Base-by-base conservation (phyloP, 2,113 vertebrate species). In the Cyanoderma ruficeps region DNA sequence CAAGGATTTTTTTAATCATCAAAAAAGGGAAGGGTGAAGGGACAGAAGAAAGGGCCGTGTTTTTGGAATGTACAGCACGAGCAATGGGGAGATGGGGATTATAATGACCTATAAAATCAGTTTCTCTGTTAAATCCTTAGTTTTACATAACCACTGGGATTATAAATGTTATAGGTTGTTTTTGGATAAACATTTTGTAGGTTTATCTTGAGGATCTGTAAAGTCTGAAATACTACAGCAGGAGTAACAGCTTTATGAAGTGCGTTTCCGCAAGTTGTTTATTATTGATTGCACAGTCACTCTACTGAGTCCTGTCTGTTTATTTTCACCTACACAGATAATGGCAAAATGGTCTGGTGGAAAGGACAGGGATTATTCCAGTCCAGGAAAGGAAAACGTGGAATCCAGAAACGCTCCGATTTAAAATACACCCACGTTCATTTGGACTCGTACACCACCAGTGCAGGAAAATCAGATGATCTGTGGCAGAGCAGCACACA, bases 401-500 rank as follows among this genome's bases (percentile, higher is more conserved):
- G 31, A n/a, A 15, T n/a, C 44, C 22, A 37, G 24, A 57, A n/a
- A 17, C 0, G 16, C 42, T 78, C 39, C 5, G 9, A 21, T 10
- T 59, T 55, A 22, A 61, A 53, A 33, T 4, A 19, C 0, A 3
- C 6, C 22, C 25, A 3, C 0, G 8, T 33, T 33, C 3, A 21
- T 24, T 17, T 3, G 23, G 52, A 19, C 11, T 9, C 0, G 6
- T 3, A 4, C 2, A 1, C 3, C 22, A 17, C 3, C 52, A 8
- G 5, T 0, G 49, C 35, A 33, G 47, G 23, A 12, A 28, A 10
- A 13, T 1, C 22, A 1, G 22, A 3, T 1, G 6, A 5, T 4
- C 2, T 0, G 39, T 0, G n/a, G 17, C n/a, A 10, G 31, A 13
- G 30, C 0, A 9, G 33, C 13, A 4, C 2, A 2, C 14, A 11